Evolutionary conservation across 53 echinoderm and acorn worm genomes (phyloP).

Genomic region (Mesocentrotus franciscanus): DNA sequence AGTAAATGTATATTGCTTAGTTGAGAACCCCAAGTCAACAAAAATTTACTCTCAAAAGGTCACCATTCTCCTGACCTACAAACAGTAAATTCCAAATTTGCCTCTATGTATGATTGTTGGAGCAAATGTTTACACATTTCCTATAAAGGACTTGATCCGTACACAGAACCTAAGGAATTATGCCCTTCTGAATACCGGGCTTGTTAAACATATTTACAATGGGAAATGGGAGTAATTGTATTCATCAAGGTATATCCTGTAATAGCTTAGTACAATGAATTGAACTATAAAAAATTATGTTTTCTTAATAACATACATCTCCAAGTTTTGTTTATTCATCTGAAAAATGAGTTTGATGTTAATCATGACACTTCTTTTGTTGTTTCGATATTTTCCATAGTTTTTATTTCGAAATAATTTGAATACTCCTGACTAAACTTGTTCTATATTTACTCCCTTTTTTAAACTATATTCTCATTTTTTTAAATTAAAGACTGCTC

Average conservation of each 20-base stretch:
- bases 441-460: no score
- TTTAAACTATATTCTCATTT: no score
- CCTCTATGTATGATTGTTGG: no score
- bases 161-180: not conserved
- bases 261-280: not conserved
- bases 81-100: slow-evolving; percentile 6
- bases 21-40: slow-evolving; percentile 14
- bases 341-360: not conserved
- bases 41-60: slow-evolving; percentile 1
- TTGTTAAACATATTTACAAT: not conserved
- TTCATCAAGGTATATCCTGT: not conserved
- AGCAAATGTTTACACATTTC: slow-evolving; percentile 29
- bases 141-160: not conserved
- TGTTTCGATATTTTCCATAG: no score
- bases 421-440: no score
- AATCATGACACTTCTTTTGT: no score
- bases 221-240: not conserved
- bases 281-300: not conserved
- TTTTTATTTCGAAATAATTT: no score
- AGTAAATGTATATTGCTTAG: not conserved
- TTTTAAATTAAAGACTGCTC: no score
- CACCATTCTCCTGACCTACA: not conserved
- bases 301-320: not conserved
- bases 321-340: not conserved
- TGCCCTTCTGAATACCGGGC: not conserved